Conservation (phyloP, 2,797 vertebrate genomes). For the Denticeps clupeoides region DNA sequence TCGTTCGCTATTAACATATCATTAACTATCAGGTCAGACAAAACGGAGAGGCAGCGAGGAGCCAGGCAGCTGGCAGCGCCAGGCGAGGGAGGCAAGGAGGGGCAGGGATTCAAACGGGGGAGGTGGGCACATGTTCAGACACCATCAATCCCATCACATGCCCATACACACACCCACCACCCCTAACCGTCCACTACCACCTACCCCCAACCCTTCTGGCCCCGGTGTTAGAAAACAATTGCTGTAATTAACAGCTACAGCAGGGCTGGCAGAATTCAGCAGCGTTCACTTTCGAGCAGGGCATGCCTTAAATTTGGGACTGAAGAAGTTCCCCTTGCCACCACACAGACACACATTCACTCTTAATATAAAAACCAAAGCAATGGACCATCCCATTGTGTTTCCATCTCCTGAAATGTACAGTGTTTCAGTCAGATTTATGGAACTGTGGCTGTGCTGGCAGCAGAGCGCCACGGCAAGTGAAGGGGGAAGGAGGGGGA, state of each 20-base stretch:
- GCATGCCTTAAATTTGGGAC: not conserved
- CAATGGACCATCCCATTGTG: conserved; percentile 7
- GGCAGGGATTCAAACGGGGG: not conserved
- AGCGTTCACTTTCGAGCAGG: not conserved
- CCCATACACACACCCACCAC: not conserved
- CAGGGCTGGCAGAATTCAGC: not conserved
- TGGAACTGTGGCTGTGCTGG: not conserved
- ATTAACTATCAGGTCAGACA: conserved; percentile 45
- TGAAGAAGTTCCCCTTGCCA: too few species aligned
- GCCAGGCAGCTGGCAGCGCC: conserved; percentile 23
- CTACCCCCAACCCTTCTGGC: not conserved
- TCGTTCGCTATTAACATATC: conserved; percentile 50
- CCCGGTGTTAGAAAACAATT: not conserved
- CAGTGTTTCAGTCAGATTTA: conserved; percentile 15
- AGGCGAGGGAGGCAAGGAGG: not conserved
- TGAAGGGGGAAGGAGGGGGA: conserved; percentile 8
- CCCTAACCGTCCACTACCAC: not conserved
- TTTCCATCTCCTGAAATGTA: conserved; percentile 4
- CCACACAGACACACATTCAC: too few species aligned
- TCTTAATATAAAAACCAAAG: conserved; percentile 20
- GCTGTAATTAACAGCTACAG: not conserved
- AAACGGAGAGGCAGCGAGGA: conserved; percentile 29
- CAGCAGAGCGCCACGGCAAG: too few species aligned
- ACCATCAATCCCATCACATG: not conserved
- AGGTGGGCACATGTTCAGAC: conserved; percentile 31